phyloP scores from a whole-genome alignment of 2,888 invertebrate genomes.

The Melanchra persicariae region DNA sequence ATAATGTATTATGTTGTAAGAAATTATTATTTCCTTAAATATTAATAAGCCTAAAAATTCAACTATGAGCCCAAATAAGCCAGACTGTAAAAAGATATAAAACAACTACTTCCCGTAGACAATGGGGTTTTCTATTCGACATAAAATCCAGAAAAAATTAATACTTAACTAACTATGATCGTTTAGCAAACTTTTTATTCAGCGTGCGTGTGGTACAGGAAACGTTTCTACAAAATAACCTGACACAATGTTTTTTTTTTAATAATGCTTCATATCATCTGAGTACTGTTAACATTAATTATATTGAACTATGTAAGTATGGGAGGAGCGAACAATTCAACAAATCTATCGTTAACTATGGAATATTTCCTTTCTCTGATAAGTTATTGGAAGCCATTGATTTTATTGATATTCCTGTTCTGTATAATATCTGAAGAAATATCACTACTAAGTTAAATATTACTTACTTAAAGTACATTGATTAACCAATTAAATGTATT shows the following conservation, averaged over 20 bases:
- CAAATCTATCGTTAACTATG: slow-evolving; percentile 19
- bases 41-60: background rate
- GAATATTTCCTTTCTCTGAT: slow-evolving; percentile 9
- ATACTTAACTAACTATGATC: no score
- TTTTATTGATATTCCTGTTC: slow-evolving; percentile 52
- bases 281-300: background rate
- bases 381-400: slow-evolving; percentile 53
- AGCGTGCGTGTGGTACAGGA: no score
- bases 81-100: no score
- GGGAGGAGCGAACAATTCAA: background rate
- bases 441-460: slow-evolving; percentile 12
- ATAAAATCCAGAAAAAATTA: no score
- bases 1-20: background rate
- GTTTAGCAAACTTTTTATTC: no score
- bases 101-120: no score
- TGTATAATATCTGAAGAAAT: slow-evolving; percentile 33
- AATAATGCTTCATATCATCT: no score
- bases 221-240: no score
- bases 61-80: background rate
- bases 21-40: background rate
- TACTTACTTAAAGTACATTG: slow-evolving; percentile 11
- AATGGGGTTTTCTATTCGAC: no score
- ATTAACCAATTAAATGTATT: background rate
- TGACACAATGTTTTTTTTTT: no score
- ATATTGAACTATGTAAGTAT: background rate